Conservation (phyloP, 1,140 invertebrate genomes). For the Heliconius hewitsoni region DNA sequence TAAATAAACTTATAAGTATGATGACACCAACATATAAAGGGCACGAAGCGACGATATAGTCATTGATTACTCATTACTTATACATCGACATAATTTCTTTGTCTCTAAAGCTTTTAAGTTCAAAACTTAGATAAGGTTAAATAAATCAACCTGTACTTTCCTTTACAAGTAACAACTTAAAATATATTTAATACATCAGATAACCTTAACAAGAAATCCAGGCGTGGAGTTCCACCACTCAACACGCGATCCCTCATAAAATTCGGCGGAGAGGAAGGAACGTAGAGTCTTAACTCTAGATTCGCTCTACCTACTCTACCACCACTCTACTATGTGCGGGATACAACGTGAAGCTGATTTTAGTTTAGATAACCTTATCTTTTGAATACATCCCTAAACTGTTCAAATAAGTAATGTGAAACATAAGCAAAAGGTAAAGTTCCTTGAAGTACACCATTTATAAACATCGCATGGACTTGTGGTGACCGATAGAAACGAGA, state of each 20-base stretch:
- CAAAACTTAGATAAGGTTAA: background rate
- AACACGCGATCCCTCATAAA: no score
- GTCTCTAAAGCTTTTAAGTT: background rate
- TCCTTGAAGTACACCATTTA: conserved; percentile 48
- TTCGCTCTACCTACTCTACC: no score
- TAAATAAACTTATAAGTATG: background rate
- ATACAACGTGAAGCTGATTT: no score
- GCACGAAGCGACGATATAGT: background rate
- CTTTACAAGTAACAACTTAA: background rate
- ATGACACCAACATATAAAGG: background rate
- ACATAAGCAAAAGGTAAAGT: conserved; percentile 42
- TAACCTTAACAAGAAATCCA: background rate
- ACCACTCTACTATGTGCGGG: no score
- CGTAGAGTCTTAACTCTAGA: no score
- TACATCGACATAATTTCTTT: conserved; percentile 14
- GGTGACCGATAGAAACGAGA: conserved; percentile 43
- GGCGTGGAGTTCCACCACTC: no score
- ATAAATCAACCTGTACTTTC: background rate
- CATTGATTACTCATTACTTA: conserved; percentile 31
- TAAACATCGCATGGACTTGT: conserved; percentile 47
- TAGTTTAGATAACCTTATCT: background rate
- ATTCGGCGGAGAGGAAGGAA: no score
- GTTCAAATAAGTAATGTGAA: conserved; percentile 27
- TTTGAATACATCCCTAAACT: background rate
- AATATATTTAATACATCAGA: background rate